Evolutionary conservation across 2,797 vertebrate species (phyloP).

Genomic region (Parauchenoglanis ngamensis): DNA sequence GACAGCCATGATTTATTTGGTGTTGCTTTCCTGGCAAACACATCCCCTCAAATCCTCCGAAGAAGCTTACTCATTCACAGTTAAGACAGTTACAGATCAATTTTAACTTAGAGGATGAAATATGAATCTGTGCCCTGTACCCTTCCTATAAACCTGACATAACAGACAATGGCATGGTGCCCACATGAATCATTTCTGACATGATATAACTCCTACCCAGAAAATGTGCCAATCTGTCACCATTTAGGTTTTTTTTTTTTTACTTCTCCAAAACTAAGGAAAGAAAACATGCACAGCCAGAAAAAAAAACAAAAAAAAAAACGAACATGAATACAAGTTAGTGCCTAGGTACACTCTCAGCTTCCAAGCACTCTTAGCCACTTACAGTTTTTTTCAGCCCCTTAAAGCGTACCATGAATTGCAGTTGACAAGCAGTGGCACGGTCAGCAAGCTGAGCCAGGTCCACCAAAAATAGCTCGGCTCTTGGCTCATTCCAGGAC

Average conservation of each 20-base stretch:
- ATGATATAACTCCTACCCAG: neutral
- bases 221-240: neutral
- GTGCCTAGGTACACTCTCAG: neutral
- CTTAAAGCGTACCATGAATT: conserved; percentile 51
- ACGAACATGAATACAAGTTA: neutral
- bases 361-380: neutral
- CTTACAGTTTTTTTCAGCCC: neutral
- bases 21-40: conserved; percentile 62
- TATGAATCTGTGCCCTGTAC: conserved; percentile 55
- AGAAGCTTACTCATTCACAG: conserved; percentile 49
- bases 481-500: conserved; percentile 44
- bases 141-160: conserved; percentile 43
- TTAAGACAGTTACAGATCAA: conserved; percentile 59
- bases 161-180: conserved; percentile 11
- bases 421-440: conserved; percentile 56
- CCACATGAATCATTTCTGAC: neutral
- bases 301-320: neutral
- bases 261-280: neutral
- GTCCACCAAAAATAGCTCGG: conserved; percentile 49
- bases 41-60: conserved; percentile 57
- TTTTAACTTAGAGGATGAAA: conserved; percentile 70
- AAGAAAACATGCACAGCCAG: neutral
- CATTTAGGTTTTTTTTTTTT: neutral
- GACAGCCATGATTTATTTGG: conserved; percentile 62
- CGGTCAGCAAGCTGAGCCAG: conserved; percentile 59